Evolutionary conservation across 2,888 invertebrate species (phyloP), one percentile per base, ranked within the genome.

Genomic region (Drosophila planitibia): DNA sequence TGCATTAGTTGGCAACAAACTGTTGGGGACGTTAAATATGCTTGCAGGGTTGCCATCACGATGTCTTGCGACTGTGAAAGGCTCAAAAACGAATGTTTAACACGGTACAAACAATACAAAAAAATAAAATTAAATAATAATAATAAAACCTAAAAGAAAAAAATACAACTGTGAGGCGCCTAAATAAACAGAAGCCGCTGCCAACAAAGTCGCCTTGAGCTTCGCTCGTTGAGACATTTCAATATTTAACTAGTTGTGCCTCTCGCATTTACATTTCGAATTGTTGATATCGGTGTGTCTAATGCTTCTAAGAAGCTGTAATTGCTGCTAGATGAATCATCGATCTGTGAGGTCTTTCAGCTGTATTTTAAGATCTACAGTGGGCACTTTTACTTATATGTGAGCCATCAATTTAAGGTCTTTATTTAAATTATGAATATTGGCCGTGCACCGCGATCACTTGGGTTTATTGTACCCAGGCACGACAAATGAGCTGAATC

Each of bases 1-100:
- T 86, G 89, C 85, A 89, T 85, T 85, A 86, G 89, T 89, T 89
- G 89, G 76, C 87, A 89, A 89, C 83, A 81, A 72, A 54, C 47
- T 65, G 61, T 53, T 49, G 62, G 57, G 51, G 35, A 70, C 57
- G 39, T 39, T 61, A 55, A 61, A 47, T 37, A 51, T 47, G 69
- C 47, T 66, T 65, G 65, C 68, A 65, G 74, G 74, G 35, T 60
- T 65, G 68, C 65, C 74, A 77, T 78, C 76, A 69, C 74, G 61
- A 51, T 58, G 63, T 57, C 63, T 69, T 39, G 19, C 66, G 35
- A 62, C 79, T 79, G 78, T 78, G 78, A 78, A 79, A 78, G 80
- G 80, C 78, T 61, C 41, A 52, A 61, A 55, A 57, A 44, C 51
- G 35, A 53, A 52, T 69, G 60, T 25, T 60, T 59, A 30, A 35